Conservation (phyloP, 2,797 vertebrate species). For the Distichodus sexfasciatus region DNA sequence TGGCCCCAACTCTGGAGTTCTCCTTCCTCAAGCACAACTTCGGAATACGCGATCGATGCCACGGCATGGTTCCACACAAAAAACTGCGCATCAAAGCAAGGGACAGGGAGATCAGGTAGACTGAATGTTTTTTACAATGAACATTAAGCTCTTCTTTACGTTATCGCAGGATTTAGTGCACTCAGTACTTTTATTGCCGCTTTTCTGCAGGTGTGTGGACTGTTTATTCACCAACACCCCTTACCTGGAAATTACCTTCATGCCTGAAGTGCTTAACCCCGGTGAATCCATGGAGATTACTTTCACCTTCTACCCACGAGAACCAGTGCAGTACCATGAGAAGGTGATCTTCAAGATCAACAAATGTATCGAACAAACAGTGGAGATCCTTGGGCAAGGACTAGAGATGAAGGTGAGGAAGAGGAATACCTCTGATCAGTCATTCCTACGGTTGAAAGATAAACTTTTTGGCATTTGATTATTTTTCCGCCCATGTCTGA, state of each 20-base stretch:
- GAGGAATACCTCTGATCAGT: neutral
- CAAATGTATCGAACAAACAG: conserved; percentile 65
- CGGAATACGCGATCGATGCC: conserved; percentile 77
- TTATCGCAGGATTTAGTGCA: neutral
- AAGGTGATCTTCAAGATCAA: conserved; percentile 81
- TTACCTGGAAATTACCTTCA: conserved; percentile 73
- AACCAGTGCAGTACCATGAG: conserved; percentile 73
- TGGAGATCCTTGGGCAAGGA: conserved; percentile 82
- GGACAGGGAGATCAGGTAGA: conserved; percentile 70
- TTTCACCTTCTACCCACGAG: conserved; percentile 79
- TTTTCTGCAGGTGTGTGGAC: conserved; percentile 61
- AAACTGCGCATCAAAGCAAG: conserved; percentile 80
- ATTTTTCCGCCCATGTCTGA: neutral
- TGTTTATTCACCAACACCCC: conserved; percentile 74
- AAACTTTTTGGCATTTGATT: neutral
- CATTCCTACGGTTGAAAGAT: no score
- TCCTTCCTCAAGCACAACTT: conserved; percentile 84
- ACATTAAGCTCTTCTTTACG: no score
- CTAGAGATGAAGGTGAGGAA: conserved; percentile 79
- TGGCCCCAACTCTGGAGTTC: conserved; percentile 76
- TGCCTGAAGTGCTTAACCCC: conserved; percentile 64
- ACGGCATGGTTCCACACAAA: conserved; percentile 73
- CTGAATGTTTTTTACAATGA: neutral
- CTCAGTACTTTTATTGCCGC: neutral
- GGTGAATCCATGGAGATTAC: conserved; percentile 71